Base-by-base conservation (phyloP, 1,140 invertebrate genomes). In the Oscheius sp. region DNA sequence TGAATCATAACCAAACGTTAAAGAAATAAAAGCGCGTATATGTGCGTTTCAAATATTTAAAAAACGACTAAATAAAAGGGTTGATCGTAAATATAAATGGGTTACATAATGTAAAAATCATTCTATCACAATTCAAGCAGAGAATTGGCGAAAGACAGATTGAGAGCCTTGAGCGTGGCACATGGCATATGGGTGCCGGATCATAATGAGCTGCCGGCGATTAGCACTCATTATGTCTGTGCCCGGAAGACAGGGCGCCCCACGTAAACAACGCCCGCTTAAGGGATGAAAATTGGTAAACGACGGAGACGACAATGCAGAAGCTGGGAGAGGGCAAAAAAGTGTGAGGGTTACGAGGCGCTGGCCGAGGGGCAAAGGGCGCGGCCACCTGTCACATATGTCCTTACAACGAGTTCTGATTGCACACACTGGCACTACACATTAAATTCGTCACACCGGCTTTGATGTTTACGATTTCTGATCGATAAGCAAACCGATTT, bases 161-260 rank as follows among this genome's bases (percentile, higher is more conserved):
- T 7, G 49, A 4, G n/a, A n/a, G n/a, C n/a, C n/a, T n/a, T n/a
- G n/a, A n/a, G n/a, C n/a, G n/a, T 20, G 7, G 23, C 49, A n/a
- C 49, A 55, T 23, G 49, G 49, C 49, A 55, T 55, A 55, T 55
- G 49, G 49, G 49, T 13, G 15, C 23, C 28, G 49, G 49, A 7
- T 55, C 49, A 55, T 55, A 55, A 55, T 55, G 49, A 55, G 49
- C 49, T 55, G 49, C 49, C 28, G 49, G 7, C 49, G 49, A 55
- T 55, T 55, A 55, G 49, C 49, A 55, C 49, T 55, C 49, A 55
- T 55, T 55, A 55, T 55, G 49, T 55, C 49, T 42, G 38, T 42
- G 7, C 49, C 23, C 23, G 49, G 49, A 55, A 55, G 49, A 55
- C 49, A n/a, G 7, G 28, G 15, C 7, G 49, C 15, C 15, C 49